Conservation (phyloP, 2,113 vertebrate genomes). For the Echinops telfairi region DNA sequence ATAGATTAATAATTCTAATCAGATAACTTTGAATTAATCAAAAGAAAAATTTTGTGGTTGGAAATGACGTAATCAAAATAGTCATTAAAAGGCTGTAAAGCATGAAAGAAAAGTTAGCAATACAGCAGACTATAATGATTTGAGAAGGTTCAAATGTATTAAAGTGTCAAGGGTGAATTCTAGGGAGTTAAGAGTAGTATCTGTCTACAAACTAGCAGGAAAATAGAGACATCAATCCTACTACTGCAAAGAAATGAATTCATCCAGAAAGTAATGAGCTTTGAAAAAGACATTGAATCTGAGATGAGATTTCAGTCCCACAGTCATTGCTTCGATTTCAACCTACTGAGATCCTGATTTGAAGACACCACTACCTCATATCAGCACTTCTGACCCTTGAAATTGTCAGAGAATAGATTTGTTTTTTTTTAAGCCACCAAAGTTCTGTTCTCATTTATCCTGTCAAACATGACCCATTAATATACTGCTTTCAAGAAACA, state of each 20-base stretch:
- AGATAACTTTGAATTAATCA: neutral
- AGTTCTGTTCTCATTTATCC: too few species aligned
- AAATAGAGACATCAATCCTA: neutral
- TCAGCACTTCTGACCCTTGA: too few species aligned
- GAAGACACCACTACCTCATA: neutral
- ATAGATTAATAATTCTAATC: neutral
- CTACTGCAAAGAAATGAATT: neutral
- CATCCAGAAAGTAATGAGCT: neutral
- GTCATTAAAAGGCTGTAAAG: neutral
- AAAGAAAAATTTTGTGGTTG: neutral
- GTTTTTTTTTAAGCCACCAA: neutral
- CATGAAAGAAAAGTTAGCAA: neutral
- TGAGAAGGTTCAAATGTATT: neutral
- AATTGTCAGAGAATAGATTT: neutral
- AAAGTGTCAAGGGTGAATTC: neutral
- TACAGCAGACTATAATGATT: neutral
- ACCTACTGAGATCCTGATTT: neutral
- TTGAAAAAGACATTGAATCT: neutral
- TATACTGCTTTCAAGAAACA: too few species aligned
- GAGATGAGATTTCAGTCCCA: neutral
- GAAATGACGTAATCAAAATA: neutral
- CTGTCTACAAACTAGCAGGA: neutral
- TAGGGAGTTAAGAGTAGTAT: neutral
- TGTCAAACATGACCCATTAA: too few species aligned
- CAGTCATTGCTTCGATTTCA: neutral